A percentile compares a stretch with the other conserved stretches of the same genome.
Conservation (phyloP, 2,113 vertebrate species). For the Zosterops borbonicus region DNA sequence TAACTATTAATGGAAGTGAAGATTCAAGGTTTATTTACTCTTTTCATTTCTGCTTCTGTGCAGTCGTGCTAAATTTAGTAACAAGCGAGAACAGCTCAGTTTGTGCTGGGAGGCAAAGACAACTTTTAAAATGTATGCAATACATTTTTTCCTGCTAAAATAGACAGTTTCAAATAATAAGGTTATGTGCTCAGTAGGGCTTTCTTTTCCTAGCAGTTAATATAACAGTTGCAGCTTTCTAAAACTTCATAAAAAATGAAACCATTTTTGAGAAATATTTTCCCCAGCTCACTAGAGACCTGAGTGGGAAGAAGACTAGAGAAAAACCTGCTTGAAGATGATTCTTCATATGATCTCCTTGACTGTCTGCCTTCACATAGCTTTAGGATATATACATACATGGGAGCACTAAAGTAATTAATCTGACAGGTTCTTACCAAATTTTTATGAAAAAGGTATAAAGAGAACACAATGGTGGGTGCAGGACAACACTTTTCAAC, state of each 20-base stretch:
- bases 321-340: neutral
- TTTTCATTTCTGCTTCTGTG: slow-evolving; percentile 11
- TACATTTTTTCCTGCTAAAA: neutral
- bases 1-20: slow-evolving; percentile 56
- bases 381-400: neutral
- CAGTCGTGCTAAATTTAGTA: slow-evolving; percentile 24
- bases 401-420: neutral
- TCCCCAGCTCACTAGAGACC: neutral
- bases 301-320: neutral
- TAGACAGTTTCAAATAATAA: neutral
- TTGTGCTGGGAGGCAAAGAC: neutral
- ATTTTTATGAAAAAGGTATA: neutral
- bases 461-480: neutral
- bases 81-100: neutral
- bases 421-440: neutral
- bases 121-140: neutral
- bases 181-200: neutral
- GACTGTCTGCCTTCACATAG: neutral
- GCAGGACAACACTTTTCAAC: neutral
- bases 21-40: slow-evolving; percentile 27
- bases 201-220: neutral
- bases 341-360: neutral
- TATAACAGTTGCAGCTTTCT: neutral
- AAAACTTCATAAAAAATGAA: neutral
- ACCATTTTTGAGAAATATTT: neutral